Evolutionary conservation across 2,797 vertebrate genomes (phyloP), one percentile per base, ranked within the genome.

Genomic region (Novumbra hubbsi): DNA sequence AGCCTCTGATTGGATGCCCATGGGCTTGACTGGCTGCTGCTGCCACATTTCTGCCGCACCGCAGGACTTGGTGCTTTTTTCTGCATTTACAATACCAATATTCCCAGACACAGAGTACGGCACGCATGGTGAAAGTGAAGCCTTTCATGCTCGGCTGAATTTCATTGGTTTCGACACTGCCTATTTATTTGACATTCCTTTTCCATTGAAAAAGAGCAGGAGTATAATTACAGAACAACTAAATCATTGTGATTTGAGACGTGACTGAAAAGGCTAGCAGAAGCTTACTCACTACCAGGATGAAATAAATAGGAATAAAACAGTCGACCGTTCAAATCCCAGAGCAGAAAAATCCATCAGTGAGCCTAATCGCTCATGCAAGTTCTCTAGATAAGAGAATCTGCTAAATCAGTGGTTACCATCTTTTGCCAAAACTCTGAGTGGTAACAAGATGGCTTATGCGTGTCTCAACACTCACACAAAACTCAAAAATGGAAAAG

Each of bases 181-280:
- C 73, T 80, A 72, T 83, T 63, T 45, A 45, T 45, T 80, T 80
- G 79, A 78, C 83, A 84, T 88, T 87, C 70, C 77, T 70, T 78
- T 80, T 75, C 48, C 72, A 32, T 32, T 76, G 34, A 78, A 83
- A 85, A 68, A 68, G 83, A 82, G 76, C 72, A 50, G 76, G 30
- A 21, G 30, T 34, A 34, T 52, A 21, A 67, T 71, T 48, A 38
- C 11, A 21, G 24, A 48, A 72, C 63, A 69, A 80, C 80, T 60
- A 55, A 34, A 78, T 87, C 77, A 84, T 72, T 63, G 71, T 73
- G 63, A 32, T 38, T 50, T 41, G 30, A 38, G 50, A 70, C 45
- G 71, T 1, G 0, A 57, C n/a, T 57, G 73, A 75, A 75, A 80
- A 69, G 80, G 79, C 63, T 75, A 82, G 71, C 74, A 84, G 70